Base-by-base conservation (phyloP, 2,888 invertebrate species). In the Sthenelais limicola region DNA sequence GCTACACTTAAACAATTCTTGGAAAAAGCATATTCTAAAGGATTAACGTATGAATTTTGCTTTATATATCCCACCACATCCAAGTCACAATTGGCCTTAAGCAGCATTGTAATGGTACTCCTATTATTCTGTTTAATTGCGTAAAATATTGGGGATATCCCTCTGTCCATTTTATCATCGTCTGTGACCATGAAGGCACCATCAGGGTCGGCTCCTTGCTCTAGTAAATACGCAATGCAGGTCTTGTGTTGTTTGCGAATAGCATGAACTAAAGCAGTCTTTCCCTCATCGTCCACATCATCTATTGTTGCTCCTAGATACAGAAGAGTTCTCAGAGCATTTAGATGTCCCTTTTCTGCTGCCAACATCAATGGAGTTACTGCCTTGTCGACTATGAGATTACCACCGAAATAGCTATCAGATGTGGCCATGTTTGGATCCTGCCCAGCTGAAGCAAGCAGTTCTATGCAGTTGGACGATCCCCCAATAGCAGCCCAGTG, bases 211-310 rank as follows among this genome's bases (percentile, higher is more conserved):
- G 74, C 72, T 21, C 69, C 32, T 15, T 24, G 38, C 5, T 38
- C 26, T 3, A 74, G 54, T 56, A 75, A 66, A 4, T 68, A 1
- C 33, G 35, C 21, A 9, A 58, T 68, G 33, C 75, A 75, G 48
- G 24, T 52, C 30, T 7, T 12, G 35, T 68, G 62, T 28, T 75
- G 67, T 12, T 48, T 28, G 21, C 48, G 62, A 0, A 74, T 33
- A 5, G 83, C 81, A 73, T 80, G 78, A 49, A 80, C 79, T 26
- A 83, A 76, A 5, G 82, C 81, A 9, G 82, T 81, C 30, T 77
- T 73, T 1, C 79, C 76, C 54, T 82, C 78, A 7, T 72, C 70
- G 62, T 82, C 82, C 47, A 68, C 67, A 48, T 73, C 70, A 54
- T 80, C 77, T 38, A 77, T 68, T 56, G 78, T 73, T 15, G 80